These are phyloP conservation scores for Abrostola triplasia DNA, from an alignment of 2,888 invertebrate species.

Conservation along the genomic window DNA sequence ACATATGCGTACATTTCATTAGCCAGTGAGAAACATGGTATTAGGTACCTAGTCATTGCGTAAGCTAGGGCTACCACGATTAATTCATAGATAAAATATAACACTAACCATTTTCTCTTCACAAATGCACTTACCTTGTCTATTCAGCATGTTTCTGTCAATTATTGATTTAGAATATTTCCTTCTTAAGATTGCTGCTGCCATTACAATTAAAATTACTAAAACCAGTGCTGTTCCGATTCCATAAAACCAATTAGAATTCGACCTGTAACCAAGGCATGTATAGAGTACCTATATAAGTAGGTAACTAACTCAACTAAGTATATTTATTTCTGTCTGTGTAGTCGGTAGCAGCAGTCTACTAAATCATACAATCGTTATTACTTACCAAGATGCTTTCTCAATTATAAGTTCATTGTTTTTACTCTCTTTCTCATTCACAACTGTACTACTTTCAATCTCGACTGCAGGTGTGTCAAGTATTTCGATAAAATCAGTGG, in stretches of 20 bases:
- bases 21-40: background rate
- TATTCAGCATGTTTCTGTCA: conserved; percentile 20
- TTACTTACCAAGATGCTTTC: conserved; percentile 22
- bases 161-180: conserved; percentile 6
- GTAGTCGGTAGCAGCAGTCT: background rate
- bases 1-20: background rate
- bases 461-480: background rate
- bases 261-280: conserved; percentile 16
- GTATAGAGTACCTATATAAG: background rate
- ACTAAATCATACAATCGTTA: background rate
- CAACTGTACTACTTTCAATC: background rate
- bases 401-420: conserved; percentile 22
- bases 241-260: conserved; percentile 29
- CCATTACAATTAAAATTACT: conserved; percentile 14
- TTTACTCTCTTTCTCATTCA: conserved; percentile 1
- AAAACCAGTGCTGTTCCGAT: conserved; percentile 17
- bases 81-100: background rate
- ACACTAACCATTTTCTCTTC: too few relatives aligned
- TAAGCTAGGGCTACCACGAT: background rate
- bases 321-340: background rate
- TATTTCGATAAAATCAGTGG: background rate
- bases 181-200: conserved; percentile 10
- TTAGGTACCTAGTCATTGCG: background rate
- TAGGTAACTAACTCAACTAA: background rate
- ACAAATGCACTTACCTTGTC: conserved; percentile 32